Evolutionary conservation across 2,888 invertebrate species (phyloP).

Genomic region (Scaptomyza cyrtandrae): DNA sequence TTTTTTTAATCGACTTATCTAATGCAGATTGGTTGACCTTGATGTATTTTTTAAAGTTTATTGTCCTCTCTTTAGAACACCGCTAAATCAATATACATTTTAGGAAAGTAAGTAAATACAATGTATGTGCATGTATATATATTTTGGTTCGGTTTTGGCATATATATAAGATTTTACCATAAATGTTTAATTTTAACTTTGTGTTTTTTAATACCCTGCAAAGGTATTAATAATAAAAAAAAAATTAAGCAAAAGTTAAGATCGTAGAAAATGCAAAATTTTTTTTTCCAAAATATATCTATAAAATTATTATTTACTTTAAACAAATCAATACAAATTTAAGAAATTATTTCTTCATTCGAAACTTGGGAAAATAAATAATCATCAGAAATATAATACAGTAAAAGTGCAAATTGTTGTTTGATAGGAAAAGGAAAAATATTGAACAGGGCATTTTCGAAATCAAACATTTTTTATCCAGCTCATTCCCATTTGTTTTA

Average conservation of each 20-base stretch:
- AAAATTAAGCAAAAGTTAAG: too few relatives aligned
- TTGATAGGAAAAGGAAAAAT: too few relatives aligned
- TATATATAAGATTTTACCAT: slow-evolving; percentile 23
- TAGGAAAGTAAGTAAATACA: slow-evolving; percentile 46
- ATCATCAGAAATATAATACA: too few relatives aligned
- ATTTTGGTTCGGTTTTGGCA: neutral
- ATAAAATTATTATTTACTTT: too few relatives aligned
- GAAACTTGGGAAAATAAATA: too few relatives aligned
- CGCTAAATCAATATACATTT: slow-evolving; percentile 63
- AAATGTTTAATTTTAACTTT: slow-evolving; percentile 41
- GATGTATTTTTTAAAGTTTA: slow-evolving; percentile 74
- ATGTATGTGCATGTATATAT: slow-evolving; percentile 6
- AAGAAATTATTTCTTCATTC: too few relatives aligned
- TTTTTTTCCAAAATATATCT: too few relatives aligned
- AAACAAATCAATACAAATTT: too few relatives aligned
- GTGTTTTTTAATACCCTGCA: slow-evolving; percentile 18
- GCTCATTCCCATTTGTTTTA: slow-evolving; percentile 24
- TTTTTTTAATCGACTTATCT: slow-evolving; percentile 49
- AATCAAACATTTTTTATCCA: neutral
- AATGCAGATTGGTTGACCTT: slow-evolving; percentile 77
- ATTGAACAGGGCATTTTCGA: slow-evolving; percentile 5
- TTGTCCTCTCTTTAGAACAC: slow-evolving; percentile 80
- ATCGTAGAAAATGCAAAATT: too few relatives aligned
- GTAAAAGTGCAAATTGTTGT: too few relatives aligned
- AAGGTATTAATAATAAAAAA: too few relatives aligned